Percentiles rank a stretch among this genome's conserved stretches.
These are phyloP conservation scores for Aelia acuminata DNA, from an alignment of 2,888 invertebrate genomes.

Conservation along the genomic window DNA sequence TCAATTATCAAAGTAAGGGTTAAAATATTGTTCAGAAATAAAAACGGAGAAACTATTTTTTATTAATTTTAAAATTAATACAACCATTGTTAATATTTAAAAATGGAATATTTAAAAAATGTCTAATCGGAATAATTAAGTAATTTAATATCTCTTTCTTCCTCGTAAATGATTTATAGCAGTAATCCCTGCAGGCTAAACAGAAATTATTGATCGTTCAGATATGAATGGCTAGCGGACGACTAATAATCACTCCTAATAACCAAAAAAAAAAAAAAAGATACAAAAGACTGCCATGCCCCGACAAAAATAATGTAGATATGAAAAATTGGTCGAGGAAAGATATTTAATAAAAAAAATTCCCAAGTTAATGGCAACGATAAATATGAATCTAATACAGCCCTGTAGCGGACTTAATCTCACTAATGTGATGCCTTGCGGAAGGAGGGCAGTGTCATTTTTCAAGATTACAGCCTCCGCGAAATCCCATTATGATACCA, in stretches of 20 bases:
- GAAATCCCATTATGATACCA: constrained; percentile 20
- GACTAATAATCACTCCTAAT: constrained; percentile 20
- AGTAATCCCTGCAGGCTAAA: neutral
- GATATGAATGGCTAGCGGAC: neutral
- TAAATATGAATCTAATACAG: constrained; percentile 30
- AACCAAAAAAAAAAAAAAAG: neutral
- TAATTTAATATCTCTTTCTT: no score
- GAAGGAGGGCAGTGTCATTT: constrained; percentile 43
- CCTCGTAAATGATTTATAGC: neutral
- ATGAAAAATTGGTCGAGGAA: neutral
- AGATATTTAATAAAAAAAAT: constrained; percentile 22
- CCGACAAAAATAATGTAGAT: neutral
- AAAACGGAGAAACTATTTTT: no score
- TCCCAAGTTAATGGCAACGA: neutral
- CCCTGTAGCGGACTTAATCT: constrained; percentile 8
- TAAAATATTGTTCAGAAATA: no score
- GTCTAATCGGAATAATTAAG: no score
- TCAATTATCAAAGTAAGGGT: no score
- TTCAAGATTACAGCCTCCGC: constrained; percentile 21
- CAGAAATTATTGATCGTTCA: neutral
- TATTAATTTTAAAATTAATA: no score
- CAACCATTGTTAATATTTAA: no score
- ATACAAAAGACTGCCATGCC: neutral
- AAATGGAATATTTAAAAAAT: no score
- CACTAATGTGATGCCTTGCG: constrained; percentile 20